Percentiles rank a stretch among this genome's conserved stretches.
These are phyloP conservation scores for Embiotoca jacksoni DNA, from an alignment of 2,113 vertebrate genomes.

Conservation along the genomic window DNA sequence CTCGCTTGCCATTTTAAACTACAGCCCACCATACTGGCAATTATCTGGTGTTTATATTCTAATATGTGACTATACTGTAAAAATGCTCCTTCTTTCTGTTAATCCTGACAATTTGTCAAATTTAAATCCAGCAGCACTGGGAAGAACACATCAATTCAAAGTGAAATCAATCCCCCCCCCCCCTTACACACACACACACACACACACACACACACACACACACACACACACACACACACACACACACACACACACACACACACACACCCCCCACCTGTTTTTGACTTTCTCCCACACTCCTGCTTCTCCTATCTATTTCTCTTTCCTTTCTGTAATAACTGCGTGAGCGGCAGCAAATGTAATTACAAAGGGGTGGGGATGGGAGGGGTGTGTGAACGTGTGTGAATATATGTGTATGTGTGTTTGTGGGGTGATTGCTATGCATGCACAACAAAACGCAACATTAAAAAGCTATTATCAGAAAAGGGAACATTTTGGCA, in stretches of 20 bases:
- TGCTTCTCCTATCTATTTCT: conserved; percentile 69
- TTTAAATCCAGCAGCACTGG: conserved; percentile 59
- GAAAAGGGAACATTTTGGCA: conserved; percentile 76
- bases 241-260: too few species aligned
- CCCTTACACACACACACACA: background rate
- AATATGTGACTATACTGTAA: conserved; percentile 59
- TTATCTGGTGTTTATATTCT: conserved; percentile 70
- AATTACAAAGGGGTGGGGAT: conserved; percentile 72
- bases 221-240: too few species aligned
- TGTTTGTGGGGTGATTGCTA: conserved; percentile 20
- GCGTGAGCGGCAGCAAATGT: conserved; percentile 76
- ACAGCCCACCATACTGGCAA: conserved; percentile 44
- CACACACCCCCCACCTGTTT: conserved; percentile 16
- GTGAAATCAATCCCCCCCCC: conserved; percentile 56
- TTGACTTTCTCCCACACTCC: conserved; percentile 67
- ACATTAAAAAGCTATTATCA: conserved; percentile 84
- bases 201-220: too few species aligned
- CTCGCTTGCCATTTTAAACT: conserved; percentile 44
- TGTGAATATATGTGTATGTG: background rate
- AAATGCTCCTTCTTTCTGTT: conserved; percentile 65
- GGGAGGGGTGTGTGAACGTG: conserved; percentile 4
- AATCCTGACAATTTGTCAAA: conserved; percentile 71
- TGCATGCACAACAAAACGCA: conserved; percentile 71
- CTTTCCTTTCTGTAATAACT: conserved; percentile 69
- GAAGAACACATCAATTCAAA: conserved; percentile 69